Evolutionary conservation across 2,113 vertebrate genomes (phyloP).

Genomic region (Agapornis roseicollis): DNA sequence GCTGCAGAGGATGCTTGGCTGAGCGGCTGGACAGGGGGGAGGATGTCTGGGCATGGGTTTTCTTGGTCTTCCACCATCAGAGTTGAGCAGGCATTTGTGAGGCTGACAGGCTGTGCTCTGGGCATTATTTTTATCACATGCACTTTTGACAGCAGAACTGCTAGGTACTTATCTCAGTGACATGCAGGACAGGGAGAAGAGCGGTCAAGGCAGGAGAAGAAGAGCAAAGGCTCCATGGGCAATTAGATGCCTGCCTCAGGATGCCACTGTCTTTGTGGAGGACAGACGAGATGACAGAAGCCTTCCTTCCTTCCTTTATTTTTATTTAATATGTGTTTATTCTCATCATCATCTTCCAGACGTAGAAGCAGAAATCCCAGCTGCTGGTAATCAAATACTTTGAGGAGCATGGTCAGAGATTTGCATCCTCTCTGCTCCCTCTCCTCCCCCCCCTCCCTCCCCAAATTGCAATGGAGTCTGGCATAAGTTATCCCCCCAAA

Average conservation of each 20-base stretch:
- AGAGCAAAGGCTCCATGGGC: background rate
- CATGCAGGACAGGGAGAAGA: background rate
- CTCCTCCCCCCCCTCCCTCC: too few relatives aligned
- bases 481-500: background rate
- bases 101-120: background rate
- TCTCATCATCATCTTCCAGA: background rate
- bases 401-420: background rate
- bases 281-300: background rate
- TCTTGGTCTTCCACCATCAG: background rate
- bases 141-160: background rate
- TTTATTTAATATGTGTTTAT: background rate
- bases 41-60: background rate
- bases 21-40: background rate
- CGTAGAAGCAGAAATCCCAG: background rate
- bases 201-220: background rate
- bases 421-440: background rate
- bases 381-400: background rate
- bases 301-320: background rate
- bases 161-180: background rate
- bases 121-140: constrained; percentile 4
- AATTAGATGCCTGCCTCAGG: background rate
- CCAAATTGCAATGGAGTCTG: background rate
- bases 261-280: accelerated
- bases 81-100: background rate
- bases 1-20: background rate